Evolutionary conservation across 2,797 vertebrate species (phyloP).

Genomic region (Dipus sagitta): DNA sequence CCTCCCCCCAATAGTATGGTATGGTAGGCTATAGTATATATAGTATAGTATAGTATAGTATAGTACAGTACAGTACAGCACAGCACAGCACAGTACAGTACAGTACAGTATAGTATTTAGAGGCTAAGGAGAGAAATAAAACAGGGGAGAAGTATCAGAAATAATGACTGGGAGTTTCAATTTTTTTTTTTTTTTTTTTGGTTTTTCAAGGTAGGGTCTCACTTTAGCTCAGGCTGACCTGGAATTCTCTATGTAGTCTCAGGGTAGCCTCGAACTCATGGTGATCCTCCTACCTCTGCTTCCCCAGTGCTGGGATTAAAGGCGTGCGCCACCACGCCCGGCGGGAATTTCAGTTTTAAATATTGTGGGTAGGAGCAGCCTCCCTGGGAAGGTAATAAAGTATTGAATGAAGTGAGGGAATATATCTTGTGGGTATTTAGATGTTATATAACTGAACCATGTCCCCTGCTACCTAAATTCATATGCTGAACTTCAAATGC

Average conservation of each 20-base stretch:
- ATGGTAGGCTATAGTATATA: too few relatives aligned
- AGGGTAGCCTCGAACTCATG: too few relatives aligned
- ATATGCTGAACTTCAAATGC: background rate
- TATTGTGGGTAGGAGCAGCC: background rate
- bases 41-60: too few relatives aligned
- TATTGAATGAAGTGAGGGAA: background rate
- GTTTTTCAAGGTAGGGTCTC: too few relatives aligned
- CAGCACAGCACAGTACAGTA: background rate
- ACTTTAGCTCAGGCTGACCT: too few relatives aligned
- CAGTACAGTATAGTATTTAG: background rate
- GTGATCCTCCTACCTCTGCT: too few relatives aligned
- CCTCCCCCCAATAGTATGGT: background rate
- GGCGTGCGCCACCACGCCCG: too few relatives aligned
- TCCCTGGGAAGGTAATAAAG: constrained; percentile 4
- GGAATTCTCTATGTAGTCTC: too few relatives aligned
- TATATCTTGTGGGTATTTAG: background rate
- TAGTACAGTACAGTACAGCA: background rate
- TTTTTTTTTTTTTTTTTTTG: too few relatives aligned
- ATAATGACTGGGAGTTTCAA: background rate
- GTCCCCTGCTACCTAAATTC: background rate
- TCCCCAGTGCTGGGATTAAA: too few relatives aligned
- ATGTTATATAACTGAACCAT: background rate
- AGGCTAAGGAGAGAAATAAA: constrained; percentile 17
- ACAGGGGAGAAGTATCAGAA: background rate
- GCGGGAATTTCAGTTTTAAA: constrained; percentile 9